Conservation (phyloP, 2,797 vertebrate species). For the Sarcoramphus papa region DNA sequence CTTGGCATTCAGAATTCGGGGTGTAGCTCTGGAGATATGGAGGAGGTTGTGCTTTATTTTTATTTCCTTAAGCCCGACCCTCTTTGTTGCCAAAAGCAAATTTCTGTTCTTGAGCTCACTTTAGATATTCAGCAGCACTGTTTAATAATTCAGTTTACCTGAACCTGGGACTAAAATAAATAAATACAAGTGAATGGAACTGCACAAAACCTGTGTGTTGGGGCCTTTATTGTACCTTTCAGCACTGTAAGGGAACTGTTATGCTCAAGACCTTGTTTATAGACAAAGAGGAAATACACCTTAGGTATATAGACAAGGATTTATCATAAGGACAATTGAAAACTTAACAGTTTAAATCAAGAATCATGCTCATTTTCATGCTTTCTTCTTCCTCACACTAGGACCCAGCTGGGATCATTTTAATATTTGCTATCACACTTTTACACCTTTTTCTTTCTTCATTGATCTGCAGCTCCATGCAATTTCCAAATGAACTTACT, state of each 20-base stretch:
- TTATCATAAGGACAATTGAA: not conserved
- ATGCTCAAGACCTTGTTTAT: not conserved
- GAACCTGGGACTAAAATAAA: not conserved
- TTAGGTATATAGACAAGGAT: not conserved
- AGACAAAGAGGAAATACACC: not conserved
- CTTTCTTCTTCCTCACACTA: not conserved
- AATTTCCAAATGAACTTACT: not conserved
- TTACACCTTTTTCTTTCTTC: not conserved
- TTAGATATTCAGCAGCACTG: not conserved
- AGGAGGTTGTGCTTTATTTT: not conserved
- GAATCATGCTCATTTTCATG: not conserved
- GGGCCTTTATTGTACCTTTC: not conserved
- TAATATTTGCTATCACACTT: not conserved
- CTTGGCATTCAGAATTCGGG: not conserved
- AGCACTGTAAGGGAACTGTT: not conserved
- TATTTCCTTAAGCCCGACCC: not conserved
- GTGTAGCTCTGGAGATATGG: not conserved
- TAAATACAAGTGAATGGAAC: not conserved
- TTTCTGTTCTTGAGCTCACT: not conserved
- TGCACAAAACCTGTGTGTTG: not conserved
- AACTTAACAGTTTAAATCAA: not conserved
- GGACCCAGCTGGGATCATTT: not conserved
- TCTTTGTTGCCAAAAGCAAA: not conserved
- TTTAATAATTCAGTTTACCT: constrained; percentile 14
- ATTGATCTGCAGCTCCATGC: not conserved